Evolutionary conservation across 1,140 invertebrate species (phyloP).

Genomic region (Solenopsis invicta): DNA sequence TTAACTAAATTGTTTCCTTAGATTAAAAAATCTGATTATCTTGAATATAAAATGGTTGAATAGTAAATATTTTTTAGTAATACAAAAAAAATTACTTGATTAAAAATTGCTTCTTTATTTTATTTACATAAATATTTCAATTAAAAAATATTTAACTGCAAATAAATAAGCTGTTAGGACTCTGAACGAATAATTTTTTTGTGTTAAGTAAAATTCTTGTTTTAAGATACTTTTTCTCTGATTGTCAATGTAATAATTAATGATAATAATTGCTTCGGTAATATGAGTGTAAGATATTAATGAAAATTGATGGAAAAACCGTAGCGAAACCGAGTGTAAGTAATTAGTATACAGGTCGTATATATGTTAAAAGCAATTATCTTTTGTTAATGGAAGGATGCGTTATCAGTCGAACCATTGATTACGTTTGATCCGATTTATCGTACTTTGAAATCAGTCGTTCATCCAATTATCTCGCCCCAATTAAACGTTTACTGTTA

Average conservation of each 20-base stretch:
- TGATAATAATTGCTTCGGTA: neutral
- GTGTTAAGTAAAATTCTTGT: too few species aligned
- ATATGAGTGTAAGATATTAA: neutral
- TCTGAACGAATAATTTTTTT: too few species aligned
- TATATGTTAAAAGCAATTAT: conserved; percentile 20
- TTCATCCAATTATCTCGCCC: neutral
- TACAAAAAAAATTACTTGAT: too few species aligned
- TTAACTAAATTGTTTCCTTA: too few species aligned
- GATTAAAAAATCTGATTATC: too few species aligned
- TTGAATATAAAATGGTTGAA: neutral
- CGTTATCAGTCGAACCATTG: neutral
- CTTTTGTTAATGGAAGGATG: neutral
- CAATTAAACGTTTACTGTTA: conserved; percentile 7
- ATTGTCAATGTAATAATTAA: too few species aligned
- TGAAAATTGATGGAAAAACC: conserved; percentile 9
- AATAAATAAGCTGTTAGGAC: too few species aligned
- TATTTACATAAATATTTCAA: too few species aligned
- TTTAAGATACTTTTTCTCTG: too few species aligned
- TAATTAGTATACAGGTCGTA: neutral
- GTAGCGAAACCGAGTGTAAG: neutral
- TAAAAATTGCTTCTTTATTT: too few species aligned
- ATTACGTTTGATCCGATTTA: neutral
- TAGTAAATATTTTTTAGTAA: too few species aligned
- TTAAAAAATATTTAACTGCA: too few species aligned
- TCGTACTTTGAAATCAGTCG: neutral